phyloP scores from a whole-genome alignment of 92 coral and sea anemone genomes.

The Heliopora coerulea region DNA sequence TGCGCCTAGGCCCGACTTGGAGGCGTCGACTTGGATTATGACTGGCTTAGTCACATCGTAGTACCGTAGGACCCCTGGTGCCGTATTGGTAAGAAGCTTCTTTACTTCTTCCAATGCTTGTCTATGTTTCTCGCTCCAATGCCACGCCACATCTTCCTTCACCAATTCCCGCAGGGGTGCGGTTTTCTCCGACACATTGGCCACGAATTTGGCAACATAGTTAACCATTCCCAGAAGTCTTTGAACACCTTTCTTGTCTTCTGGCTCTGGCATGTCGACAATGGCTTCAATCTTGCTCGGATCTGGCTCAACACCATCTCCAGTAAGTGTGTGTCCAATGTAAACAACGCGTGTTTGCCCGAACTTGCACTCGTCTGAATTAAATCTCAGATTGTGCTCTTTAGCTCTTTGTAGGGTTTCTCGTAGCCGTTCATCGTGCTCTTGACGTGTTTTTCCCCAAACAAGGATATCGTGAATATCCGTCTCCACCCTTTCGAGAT shows the following conservation, averaged over 20 bases:
- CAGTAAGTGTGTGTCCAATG: not conserved
- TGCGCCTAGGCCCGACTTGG: constrained; percentile 2
- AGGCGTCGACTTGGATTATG: not conserved
- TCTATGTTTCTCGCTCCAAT: constrained; percentile 54
- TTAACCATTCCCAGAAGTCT: not conserved
- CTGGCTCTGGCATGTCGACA: not conserved
- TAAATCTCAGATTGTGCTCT: constrained; percentile 53
- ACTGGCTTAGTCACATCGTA: constrained; percentile 37
- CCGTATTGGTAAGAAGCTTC: constrained; percentile 31
- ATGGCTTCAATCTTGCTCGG: not conserved
- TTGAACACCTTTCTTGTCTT: not conserved
- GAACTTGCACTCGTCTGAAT: constrained; percentile 51
- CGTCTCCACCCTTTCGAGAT: constrained; percentile 55
- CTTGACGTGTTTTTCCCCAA: constrained; percentile 62
- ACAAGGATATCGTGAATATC: constrained; percentile 66
- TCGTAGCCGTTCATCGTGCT: constrained; percentile 49
- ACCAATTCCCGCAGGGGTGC: constrained; percentile 52
- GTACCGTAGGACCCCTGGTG: constrained; percentile 33
- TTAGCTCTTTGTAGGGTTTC: constrained; percentile 35
- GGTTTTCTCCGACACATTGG: constrained; percentile 21
- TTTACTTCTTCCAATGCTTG: constrained; percentile 50
- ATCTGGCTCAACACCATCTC: not conserved
- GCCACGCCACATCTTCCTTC: constrained; percentile 46
- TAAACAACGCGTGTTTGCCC: constrained; percentile 11
- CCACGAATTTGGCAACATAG: not conserved